Evolutionary conservation across 2,888 invertebrate species (phyloP), one percentile per base, ranked within the genome.

Genomic region (Metopia argyrocephala): DNA sequence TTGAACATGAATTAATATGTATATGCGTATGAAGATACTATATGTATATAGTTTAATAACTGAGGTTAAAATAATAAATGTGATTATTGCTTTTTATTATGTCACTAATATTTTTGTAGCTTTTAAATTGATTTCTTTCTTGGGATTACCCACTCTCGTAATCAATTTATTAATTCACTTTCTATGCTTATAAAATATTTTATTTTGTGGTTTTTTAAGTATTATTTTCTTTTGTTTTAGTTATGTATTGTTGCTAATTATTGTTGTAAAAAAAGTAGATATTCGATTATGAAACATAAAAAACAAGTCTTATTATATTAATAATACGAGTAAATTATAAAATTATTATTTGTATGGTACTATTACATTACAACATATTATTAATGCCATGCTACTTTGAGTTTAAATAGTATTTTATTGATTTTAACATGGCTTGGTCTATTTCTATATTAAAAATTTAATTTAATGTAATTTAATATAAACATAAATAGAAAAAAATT

Each of bases 131-230:
- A 56, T 74, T 74, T 57, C 28, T 28, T 18, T 28, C 27, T 27
- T 71, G n/a, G 2, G 28, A 18, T 3, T 15, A 6, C 38, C 15
- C 38, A 54, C 45, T 54, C 38, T 38, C 12, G 3, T 3, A 12
- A 12, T 12, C 12, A 12, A 31, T 31, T 38, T 59, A 56, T 38
- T 20, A 18, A 65, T 4, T 48, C 3, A 46, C 69, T 76, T 76
- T 76, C 69, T 69, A 62, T 76, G 48, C 62, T 28, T 50, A 66
- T 46, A 75, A 46, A 45, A n/a, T 61, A 28, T 46, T 50, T 38
- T 23, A 50, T 5, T 0, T 71, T 57, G 65, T 25, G 57, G 74
- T 65, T 59, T 45, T 9, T 25, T 62, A 21, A 12, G 27, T 20
- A 21, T 18, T 54, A 23, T 54, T 52, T 6, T 12, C 6, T 65